These are phyloP conservation scores for Ochropleura leucogaster DNA, from an alignment of 2,888 invertebrate genomes.

Conservation along the genomic window DNA sequence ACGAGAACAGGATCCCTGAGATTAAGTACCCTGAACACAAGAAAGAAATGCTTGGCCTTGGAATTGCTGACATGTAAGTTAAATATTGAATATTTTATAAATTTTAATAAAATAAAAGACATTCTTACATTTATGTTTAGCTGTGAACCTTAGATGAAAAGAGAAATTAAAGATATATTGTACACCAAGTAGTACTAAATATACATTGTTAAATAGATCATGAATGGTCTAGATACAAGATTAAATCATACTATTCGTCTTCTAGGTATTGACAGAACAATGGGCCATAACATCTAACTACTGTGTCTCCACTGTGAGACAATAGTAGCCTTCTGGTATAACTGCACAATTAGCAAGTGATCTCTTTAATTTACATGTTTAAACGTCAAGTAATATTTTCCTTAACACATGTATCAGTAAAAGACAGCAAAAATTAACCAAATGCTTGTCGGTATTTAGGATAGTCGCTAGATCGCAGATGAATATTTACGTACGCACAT, in stretches of 20 bases:
- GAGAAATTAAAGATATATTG: too few species aligned
- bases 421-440: neutral
- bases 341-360: slow-evolving; percentile 70
- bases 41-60: slow-evolving; percentile 95
- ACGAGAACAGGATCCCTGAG: slow-evolving; percentile 94
- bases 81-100: neutral
- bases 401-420: slow-evolving; percentile 8
- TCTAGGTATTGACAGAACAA: slow-evolving; percentile 66
- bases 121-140: too few species aligned
- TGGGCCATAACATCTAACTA: slow-evolving; percentile 74
- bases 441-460: neutral
- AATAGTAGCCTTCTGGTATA: slow-evolving; percentile 67
- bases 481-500: neutral
- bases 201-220: slow-evolving; percentile 40
- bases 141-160: too few species aligned
- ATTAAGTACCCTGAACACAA: slow-evolving; percentile 94
- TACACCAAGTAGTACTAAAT: slow-evolving; percentile 5
- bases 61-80: slow-evolving; percentile 95
- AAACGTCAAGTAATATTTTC: slow-evolving; percentile 4
- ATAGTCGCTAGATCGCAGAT: neutral
- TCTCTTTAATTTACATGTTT: slow-evolving; percentile 56
- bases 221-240: slow-evolving; percentile 53
- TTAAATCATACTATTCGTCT: slow-evolving; percentile 42
- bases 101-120: too few species aligned
- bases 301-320: slow-evolving; percentile 64